Conservation (phyloP, 2,888 invertebrate species). For the Tenthredo notha region DNA sequence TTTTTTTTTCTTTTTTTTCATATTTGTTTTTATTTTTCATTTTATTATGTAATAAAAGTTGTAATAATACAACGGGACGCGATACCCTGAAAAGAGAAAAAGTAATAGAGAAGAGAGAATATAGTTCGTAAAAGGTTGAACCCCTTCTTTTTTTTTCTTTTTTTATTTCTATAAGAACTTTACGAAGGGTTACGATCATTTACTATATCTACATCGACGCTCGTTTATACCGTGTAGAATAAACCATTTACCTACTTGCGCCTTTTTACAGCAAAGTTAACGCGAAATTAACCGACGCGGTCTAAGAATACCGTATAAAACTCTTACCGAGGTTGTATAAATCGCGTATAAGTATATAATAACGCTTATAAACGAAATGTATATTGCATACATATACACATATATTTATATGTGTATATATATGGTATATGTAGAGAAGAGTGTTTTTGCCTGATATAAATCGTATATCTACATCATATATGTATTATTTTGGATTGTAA, state of each 20-base stretch:
- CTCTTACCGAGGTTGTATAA: neutral
- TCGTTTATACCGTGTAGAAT: constrained; percentile 5
- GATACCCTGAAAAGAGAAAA: neutral
- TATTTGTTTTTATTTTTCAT: neutral
- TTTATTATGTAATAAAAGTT: neutral
- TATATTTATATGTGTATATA: neutral
- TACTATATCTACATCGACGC: neutral
- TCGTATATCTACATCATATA: neutral
- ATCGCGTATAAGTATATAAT: neutral
- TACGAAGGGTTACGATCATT: constrained; percentile 1
- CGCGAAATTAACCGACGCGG: neutral
- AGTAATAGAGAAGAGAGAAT: neutral
- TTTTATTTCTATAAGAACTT: neutral
- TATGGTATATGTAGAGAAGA: neutral
- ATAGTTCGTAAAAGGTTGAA: neutral
- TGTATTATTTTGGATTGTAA: constrained; percentile 39
- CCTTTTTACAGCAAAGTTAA: neutral
- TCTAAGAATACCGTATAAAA: neutral
- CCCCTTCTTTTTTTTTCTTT: neutral
- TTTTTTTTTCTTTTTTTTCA: neutral
- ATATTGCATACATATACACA: neutral
- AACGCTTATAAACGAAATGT: neutral
- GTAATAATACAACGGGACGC: neutral
- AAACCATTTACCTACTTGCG: neutral
- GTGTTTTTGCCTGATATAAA: neutral